Percentiles rank a stretch among this genome's conserved stretches.
phyloP scores from a whole-genome alignment of 2,113 vertebrate genomes.

The Tragelaphus scriptus region DNA sequence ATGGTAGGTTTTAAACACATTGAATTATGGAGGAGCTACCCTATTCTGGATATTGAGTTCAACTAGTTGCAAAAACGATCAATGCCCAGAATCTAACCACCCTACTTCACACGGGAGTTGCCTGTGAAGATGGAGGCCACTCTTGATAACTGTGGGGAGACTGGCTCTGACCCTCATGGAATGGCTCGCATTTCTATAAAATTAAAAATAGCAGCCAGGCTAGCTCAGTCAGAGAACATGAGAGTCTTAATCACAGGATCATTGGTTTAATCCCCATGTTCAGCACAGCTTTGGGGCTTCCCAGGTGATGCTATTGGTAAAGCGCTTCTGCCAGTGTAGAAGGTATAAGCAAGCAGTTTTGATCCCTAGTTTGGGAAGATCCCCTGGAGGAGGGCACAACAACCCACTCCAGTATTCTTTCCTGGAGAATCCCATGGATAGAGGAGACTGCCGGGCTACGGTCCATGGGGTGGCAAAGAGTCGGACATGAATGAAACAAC shows the following conservation, averaged over 20 bases:
- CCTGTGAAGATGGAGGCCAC: not conserved
- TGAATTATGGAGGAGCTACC: fast-evolving
- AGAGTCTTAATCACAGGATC: not conserved
- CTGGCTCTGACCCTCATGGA: not conserved
- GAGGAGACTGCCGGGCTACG: fast-evolving
- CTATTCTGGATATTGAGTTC: not conserved
- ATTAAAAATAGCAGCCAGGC: not conserved
- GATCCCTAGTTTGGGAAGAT: not conserved
- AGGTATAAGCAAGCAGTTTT: not conserved
- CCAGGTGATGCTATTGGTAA: not conserved
- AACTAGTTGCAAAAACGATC: not conserved
- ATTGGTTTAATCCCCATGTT: not conserved
- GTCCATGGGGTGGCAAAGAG: not conserved
- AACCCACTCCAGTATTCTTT: not conserved
- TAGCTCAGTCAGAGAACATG: not conserved
- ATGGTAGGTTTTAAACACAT: fast-evolving
- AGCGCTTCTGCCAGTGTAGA: not conserved
- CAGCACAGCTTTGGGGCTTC: not conserved
- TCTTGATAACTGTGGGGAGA: not conserved
- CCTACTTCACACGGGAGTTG: fast-evolving
- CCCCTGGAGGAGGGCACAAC: not conserved
- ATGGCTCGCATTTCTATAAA: not conserved
- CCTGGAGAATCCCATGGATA: not conserved
- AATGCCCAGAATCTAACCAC: not conserved
- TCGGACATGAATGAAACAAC: not conserved